Evolutionary conservation across 2,888 invertebrate genomes (phyloP).

Genomic region (Polydrusus cervinus): DNA sequence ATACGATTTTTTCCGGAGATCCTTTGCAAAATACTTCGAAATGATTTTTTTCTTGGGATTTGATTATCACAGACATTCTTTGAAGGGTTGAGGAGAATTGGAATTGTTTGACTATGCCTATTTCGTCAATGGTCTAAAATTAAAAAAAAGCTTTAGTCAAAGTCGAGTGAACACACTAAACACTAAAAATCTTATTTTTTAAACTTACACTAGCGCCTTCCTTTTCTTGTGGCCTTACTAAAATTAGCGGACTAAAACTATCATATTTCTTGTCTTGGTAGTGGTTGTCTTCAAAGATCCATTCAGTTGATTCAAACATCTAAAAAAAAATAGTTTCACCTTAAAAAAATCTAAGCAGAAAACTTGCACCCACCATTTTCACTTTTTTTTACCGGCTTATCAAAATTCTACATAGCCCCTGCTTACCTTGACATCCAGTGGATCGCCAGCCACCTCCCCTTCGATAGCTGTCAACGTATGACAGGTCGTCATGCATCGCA

Average conservation of each 20-base stretch:
- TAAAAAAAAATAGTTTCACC: conserved; percentile 66
- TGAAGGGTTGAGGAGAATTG: conserved; percentile 90
- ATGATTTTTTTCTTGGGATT: conserved; percentile 79
- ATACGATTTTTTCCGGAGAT: conserved; percentile 91
- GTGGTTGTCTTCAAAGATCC: conserved; percentile 88
- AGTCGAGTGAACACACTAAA: too few relatives aligned
- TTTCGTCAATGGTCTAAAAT: conserved; percentile 54
- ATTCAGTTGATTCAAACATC: conserved; percentile 96
- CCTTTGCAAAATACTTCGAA: conserved; percentile 93
- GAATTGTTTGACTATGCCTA: conserved; percentile 81
- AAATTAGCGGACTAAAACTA: conserved; percentile 79
- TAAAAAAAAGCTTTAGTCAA: too few relatives aligned
- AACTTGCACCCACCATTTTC: too few relatives aligned
- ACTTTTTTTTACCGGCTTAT: too few relatives aligned
- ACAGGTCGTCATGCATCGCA: conserved; percentile 91
- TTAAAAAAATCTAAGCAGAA: conserved; percentile 2
- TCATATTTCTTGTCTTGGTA: conserved; percentile 28
- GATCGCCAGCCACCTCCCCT: conserved; percentile 91
- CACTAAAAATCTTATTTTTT: not conserved
- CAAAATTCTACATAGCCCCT: too few relatives aligned
- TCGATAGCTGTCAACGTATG: conserved; percentile 94
- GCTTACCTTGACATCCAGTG: conserved; percentile 88
- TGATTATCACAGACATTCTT: conserved; percentile 90
- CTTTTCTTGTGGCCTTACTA: conserved; percentile 79
- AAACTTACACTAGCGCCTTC: not conserved